These are phyloP conservation scores for Drosophila aff. DNA, from an alignment of 1,140 invertebrate species.

Conservation along the genomic window DNA sequence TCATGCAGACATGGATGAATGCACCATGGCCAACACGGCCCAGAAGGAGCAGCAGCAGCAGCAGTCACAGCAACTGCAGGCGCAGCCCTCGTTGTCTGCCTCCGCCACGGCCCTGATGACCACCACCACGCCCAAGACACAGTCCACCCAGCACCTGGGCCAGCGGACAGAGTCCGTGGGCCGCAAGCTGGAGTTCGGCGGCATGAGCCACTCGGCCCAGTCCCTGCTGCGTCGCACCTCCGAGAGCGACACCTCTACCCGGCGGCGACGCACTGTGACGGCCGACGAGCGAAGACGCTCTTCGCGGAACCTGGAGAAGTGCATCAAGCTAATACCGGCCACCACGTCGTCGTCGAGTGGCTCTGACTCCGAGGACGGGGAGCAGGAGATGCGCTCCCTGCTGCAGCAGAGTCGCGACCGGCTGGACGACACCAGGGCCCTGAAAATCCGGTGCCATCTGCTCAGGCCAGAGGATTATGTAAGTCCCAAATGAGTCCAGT, in stretches of 20 bases:
- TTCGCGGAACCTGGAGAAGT: conserved; percentile 78
- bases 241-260: conserved; percentile 80
- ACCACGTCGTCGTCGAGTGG: conserved; percentile 71
- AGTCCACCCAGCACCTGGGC: conserved; percentile 18
- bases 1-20: conserved; percentile 67
- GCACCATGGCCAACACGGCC: neutral
- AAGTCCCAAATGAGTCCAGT: conserved; percentile 35
- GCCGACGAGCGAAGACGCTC: conserved; percentile 78
- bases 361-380: conserved; percentile 76
- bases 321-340: conserved; percentile 75
- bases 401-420: conserved; percentile 74
- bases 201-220: conserved; percentile 80
- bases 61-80: conserved; percentile 33
- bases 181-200: conserved; percentile 80
- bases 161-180: conserved; percentile 61
- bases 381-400: conserved; percentile 81
- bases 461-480: conserved; percentile 84
- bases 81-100: conserved; percentile 61
- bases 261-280: conserved; percentile 73
- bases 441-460: conserved; percentile 83
- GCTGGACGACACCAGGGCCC: conserved; percentile 77
- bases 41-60: conserved; percentile 34
- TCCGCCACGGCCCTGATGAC: conserved; percentile 76
- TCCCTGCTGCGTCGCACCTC: conserved; percentile 77
- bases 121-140: conserved; percentile 66